Evolutionary conservation across 2,888 invertebrate species (phyloP).

Genomic region (Caenorhabditis japonica): DNA sequence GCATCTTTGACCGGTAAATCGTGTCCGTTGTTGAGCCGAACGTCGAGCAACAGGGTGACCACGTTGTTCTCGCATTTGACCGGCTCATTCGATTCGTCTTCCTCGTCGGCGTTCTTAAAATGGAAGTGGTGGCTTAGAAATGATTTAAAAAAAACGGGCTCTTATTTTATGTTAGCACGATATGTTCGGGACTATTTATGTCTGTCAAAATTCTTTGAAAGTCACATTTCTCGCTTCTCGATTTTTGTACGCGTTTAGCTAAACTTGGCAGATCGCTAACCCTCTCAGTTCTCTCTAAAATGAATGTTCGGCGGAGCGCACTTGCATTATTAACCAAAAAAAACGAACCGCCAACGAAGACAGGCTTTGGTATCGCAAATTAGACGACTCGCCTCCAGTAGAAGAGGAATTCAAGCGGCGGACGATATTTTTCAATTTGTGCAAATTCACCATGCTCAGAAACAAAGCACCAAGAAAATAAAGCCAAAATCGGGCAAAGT

Average conservation of each 20-base stretch:
- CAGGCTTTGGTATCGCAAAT: slow-evolving; percentile 35
- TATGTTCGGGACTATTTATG: no score
- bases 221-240: no score
- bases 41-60: slow-evolving; percentile 71
- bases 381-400: not conserved
- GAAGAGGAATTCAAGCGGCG: slow-evolving; percentile 35
- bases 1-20: slow-evolving; percentile 74
- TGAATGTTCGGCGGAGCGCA: not conserved
- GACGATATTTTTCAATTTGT: slow-evolving; percentile 32
- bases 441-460: slow-evolving; percentile 30
- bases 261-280: no score
- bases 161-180: no score
- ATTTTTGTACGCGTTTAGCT: no score
- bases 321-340: no score
- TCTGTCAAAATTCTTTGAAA: not conserved
- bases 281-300: no score
- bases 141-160: no score
- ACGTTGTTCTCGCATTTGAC: slow-evolving; percentile 42
- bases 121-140: no score
- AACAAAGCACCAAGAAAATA: no score
- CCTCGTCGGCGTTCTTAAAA: slow-evolving; percentile 3
- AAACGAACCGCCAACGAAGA: slow-evolving; percentile 38
- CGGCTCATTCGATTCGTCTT: slow-evolving; percentile 25
- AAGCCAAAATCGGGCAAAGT: no score
- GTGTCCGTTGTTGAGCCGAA: slow-evolving; percentile 73